These are phyloP conservation scores for Gymnorhina tibicen DNA, from an alignment of 2,113 vertebrate genomes.

Conservation along the genomic window DNA sequence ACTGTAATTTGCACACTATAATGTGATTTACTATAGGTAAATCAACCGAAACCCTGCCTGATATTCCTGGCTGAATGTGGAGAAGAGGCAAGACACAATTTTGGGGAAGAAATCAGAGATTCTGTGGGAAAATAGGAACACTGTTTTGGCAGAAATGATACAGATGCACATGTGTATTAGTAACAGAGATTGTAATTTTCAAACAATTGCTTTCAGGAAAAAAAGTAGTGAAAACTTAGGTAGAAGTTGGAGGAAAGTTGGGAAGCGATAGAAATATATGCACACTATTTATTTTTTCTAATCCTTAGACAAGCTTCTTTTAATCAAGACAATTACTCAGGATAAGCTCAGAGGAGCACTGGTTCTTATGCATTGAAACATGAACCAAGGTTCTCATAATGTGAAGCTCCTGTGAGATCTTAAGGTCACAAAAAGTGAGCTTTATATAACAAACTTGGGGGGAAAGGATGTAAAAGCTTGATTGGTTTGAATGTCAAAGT, in stretches of 20 bases:
- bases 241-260: neutral
- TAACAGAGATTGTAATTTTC: neutral
- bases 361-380: neutral
- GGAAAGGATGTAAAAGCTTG: slow-evolving; percentile 2
- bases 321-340: neutral
- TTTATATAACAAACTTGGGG: slow-evolving; percentile 5
- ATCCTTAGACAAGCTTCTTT: neutral
- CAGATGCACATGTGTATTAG: neutral
- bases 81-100: neutral
- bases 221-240: neutral
- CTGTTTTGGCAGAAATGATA: neutral
- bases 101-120: neutral
- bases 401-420: neutral
- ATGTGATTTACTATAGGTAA: neutral
- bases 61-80: neutral
- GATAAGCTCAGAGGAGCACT: neutral
- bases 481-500: slow-evolving; percentile 55
- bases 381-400: neutral
- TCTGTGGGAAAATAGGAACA: neutral
- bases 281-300: neutral
- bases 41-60: neutral
- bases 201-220: neutral
- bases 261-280: neutral
- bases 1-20: neutral
- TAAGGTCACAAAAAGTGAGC: neutral